A percentile compares a stretch with the other conserved stretches of the same genome.
Conservation (phyloP, 2,797 vertebrate genomes). For the Hydrocynus forskahlii region DNA sequence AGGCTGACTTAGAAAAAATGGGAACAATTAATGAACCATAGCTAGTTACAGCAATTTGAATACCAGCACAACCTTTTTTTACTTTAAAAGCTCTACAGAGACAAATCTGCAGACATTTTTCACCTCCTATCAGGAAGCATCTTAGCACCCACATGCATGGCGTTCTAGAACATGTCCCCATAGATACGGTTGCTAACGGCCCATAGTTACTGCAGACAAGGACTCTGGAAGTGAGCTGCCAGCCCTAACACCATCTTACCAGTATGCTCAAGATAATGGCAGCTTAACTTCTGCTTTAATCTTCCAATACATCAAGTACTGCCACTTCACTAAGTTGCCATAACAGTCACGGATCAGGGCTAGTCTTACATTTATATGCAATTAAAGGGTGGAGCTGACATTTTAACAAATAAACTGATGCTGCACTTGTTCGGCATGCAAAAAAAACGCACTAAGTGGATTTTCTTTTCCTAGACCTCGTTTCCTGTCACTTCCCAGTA, state of each 20-base stretch:
- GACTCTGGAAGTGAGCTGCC: constrained; percentile 29
- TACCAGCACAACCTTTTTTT: neutral
- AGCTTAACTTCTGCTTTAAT: neutral
- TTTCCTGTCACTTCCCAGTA: neutral
- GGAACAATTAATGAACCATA: neutral
- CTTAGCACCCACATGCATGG: constrained; percentile 58
- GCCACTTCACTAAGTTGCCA: neutral
- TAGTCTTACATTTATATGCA: neutral
- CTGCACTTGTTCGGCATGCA: neutral
- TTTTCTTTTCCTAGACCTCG: neutral
- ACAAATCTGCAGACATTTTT: constrained; percentile 29
- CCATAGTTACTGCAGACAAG: constrained; percentile 50
- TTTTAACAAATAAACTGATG: constrained; percentile 2
- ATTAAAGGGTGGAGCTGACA: neutral
- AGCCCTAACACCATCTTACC: constrained; percentile 16
- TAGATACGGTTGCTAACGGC: constrained; percentile 60
- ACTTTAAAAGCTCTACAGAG: neutral
- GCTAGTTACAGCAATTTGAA: neutral
- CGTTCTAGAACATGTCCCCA: constrained; percentile 63
- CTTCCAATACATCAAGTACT: neutral
- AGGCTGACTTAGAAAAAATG: neutral
- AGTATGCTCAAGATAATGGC: neutral
- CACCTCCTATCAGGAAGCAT: constrained; percentile 32
- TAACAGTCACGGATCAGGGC: neutral
- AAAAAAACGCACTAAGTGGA: neutral